phyloP scores from a whole-genome alignment of 2,888 invertebrate species.

The Azorinus chamasolen region DNA sequence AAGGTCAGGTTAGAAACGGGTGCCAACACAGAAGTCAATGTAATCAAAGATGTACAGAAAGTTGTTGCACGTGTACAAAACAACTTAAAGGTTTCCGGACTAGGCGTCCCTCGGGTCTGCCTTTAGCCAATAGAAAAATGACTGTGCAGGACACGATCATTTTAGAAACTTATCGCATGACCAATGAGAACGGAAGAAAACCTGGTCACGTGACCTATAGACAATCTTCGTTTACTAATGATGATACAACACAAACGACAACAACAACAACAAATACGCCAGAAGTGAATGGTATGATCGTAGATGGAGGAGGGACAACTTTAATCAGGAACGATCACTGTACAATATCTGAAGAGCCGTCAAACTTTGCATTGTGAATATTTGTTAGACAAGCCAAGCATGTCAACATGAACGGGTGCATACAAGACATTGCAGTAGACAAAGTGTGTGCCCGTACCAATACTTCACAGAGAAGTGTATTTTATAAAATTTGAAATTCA shows the following conservation, averaged over 20 bases:
- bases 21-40: background rate
- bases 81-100: slow-evolving; percentile 23
- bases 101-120: slow-evolving; percentile 71
- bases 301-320: too few relatives aligned
- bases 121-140: slow-evolving; percentile 65
- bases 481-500: too few relatives aligned
- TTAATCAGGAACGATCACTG: too few relatives aligned
- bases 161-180: slow-evolving; percentile 49
- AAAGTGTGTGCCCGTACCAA: too few relatives aligned
- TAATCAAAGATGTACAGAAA: background rate
- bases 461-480: too few relatives aligned
- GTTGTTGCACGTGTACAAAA: background rate
- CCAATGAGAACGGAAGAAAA: background rate
- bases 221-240: background rate
- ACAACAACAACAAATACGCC: too few relatives aligned
- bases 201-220: background rate
- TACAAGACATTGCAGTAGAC: too few relatives aligned
- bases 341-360: too few relatives aligned
- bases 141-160: slow-evolving; percentile 63
- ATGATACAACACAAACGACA: background rate
- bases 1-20: background rate
- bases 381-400: too few relatives aligned
- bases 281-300: too few relatives aligned
- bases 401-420: too few relatives aligned
- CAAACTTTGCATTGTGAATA: too few relatives aligned